These are phyloP conservation scores for Ichneumoninae sp. DNA, from an alignment of 2,888 invertebrate genomes.

Conservation along the genomic window DNA sequence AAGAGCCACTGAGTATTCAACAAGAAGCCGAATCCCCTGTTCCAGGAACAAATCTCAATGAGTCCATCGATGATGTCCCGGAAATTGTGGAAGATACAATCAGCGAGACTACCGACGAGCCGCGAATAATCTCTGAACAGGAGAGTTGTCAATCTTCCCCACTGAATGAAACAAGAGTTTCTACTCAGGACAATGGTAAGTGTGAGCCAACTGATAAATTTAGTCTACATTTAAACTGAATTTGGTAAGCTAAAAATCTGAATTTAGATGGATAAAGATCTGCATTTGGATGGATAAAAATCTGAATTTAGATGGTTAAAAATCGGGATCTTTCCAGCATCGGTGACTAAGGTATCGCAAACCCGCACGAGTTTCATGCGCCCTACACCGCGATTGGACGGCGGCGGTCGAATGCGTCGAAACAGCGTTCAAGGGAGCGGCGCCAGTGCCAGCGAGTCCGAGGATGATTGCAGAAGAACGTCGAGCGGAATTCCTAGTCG, in stretches of 20 bases:
- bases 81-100: background rate
- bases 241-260: background rate
- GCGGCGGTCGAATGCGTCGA: constrained; percentile 85
- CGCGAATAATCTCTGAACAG: background rate
- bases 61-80: background rate
- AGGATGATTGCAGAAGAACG: constrained; percentile 86
- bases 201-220: background rate
- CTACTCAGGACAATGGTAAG: constrained; percentile 27
- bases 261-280: background rate
- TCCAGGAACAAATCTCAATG: background rate
- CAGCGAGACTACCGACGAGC: background rate
- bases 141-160: background rate
- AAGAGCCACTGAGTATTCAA: background rate
- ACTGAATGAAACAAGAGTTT: constrained; percentile 1
- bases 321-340: constrained; percentile 80
- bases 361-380: constrained; percentile 88
- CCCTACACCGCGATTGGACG: constrained; percentile 89
- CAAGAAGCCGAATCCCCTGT: background rate
- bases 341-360: constrained; percentile 86
- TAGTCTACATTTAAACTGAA: background rate
- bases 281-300: constrained; percentile 4
- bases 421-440: constrained; percentile 87
- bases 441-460: constrained; percentile 87
- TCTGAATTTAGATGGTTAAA: constrained; percentile 15
- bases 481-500: constrained; percentile 72